Base-by-base conservation (phyloP, 1,140 invertebrate species). In the Coenobita brevimanus region DNA sequence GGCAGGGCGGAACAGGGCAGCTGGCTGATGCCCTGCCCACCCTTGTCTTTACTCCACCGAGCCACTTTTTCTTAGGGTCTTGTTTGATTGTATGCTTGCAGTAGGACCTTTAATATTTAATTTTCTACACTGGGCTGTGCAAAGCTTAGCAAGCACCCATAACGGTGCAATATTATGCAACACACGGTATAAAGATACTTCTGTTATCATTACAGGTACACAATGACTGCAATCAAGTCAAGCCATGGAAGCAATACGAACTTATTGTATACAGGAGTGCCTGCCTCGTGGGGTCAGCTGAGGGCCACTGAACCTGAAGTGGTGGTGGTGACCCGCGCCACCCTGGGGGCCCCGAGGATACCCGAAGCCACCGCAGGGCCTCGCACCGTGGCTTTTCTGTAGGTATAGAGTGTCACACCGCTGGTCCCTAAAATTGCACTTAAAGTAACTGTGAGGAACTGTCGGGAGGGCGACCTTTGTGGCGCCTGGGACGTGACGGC, bases 401-500 rank as follows among this genome's bases (percentile, higher is more conserved):
- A 87, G 85, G 67, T 81, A 81, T 80, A 27, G 71, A 87, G 85
- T 87, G 85, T 81, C 85, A 87, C 85, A 87, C 85, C 85, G 85
- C 85, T 87, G 85, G 85, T 82, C 86, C 86, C 86, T 82, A 88
- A 88, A 88, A 88, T 88, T 88, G 86, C 86, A 88, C 86, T 88
- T 88, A 82, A 88, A 88, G 86, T 78, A 88, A 88, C 86, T 82
- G 80, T 88, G 79, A 88, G 86, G 86, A 88, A 88, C 86, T 88
- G 79, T 88, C 79, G 86, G 71, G 85, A 80, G 85, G 76, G 85
- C 76, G 85, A 80, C 64, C 76, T 71, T 79, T 81, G n/a, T 36
- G 64, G 60, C 85, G 33, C 76, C 76, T 87, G 76, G 85, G 85
- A 87, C 62, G 46, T 82, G 79, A 67, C 57, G 79, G 86, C 71